These are phyloP conservation scores for Colaptes auratus DNA, from an alignment of 2,113 vertebrate genomes.

Conservation along the genomic window DNA sequence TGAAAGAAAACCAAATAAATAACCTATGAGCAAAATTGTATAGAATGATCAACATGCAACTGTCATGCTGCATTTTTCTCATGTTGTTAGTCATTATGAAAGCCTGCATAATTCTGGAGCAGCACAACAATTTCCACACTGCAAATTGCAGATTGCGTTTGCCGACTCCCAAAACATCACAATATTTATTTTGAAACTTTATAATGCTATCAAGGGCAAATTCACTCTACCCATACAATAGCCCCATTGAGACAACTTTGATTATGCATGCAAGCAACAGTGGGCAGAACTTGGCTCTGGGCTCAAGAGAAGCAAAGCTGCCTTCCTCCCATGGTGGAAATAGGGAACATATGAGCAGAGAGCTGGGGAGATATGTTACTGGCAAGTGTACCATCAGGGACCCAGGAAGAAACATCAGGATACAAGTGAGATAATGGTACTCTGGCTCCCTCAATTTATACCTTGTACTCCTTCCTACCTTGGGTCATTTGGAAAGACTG, in stretches of 20 bases:
- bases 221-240: constrained; percentile 12
- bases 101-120: constrained; percentile 34
- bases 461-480: not conserved
- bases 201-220: constrained; percentile 13
- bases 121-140: constrained; percentile 18
- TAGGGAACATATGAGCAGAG: not conserved
- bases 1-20: not conserved
- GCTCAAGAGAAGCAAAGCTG: not conserved
- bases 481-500: not conserved
- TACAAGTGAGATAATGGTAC: not conserved
- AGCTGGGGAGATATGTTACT: not conserved
- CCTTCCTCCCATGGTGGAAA: not conserved
- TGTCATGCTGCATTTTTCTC: constrained; percentile 15
- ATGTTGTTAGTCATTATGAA: not conserved
- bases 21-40: not conserved
- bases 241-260: not conserved
- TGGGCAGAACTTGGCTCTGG: not conserved
- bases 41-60: constrained; percentile 14
- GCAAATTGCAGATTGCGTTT: constrained; percentile 27
- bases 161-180: not conserved
- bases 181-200: constrained; percentile 51
- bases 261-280: not conserved
- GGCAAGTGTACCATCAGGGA: not conserved
- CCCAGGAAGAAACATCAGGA: not conserved
- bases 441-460: not conserved